Evolutionary conservation across 2,888 invertebrate genomes (phyloP).

Genomic region (Myopa tessellatipennis): DNA sequence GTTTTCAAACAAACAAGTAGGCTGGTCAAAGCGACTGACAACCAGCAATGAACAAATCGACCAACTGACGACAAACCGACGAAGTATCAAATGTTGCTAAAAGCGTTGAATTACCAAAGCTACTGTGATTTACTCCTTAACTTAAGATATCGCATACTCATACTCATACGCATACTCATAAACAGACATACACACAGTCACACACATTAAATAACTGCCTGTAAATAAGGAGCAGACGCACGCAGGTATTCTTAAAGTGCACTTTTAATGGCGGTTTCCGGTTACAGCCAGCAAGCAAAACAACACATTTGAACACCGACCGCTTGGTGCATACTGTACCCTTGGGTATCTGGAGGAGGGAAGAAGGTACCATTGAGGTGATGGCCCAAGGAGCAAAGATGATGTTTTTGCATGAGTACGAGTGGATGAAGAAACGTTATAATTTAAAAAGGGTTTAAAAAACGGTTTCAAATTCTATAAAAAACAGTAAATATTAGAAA

Average conservation of each 20-base stretch:
- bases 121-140: too few species aligned
- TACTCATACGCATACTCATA: background rate
- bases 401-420: background rate
- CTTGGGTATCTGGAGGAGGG: conserved; percentile 13
- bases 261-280: conserved; percentile 63
- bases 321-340: conserved; percentile 65
- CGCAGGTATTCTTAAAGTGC: conserved; percentile 55
- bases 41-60: too few species aligned
- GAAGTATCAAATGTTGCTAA: too few species aligned
- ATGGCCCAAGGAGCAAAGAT: background rate
- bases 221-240: conserved; percentile 31
- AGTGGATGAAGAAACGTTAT: background rate
- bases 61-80: too few species aligned
- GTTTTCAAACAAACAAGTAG: too few species aligned
- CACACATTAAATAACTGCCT: too few species aligned
- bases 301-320: conserved; percentile 43
- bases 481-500: too few species aligned
- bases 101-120: too few species aligned
- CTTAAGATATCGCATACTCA: background rate
- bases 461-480: background rate
- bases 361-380: background rate
- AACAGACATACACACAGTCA: background rate
- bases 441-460: background rate
- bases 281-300: background rate
- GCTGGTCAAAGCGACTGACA: too few species aligned